A percentile compares a stretch with the other conserved stretches of the same genome.
These are phyloP conservation scores for Triplophysa rosa DNA, from an alignment of 2,113 vertebrate species.

Conservation along the genomic window DNA sequence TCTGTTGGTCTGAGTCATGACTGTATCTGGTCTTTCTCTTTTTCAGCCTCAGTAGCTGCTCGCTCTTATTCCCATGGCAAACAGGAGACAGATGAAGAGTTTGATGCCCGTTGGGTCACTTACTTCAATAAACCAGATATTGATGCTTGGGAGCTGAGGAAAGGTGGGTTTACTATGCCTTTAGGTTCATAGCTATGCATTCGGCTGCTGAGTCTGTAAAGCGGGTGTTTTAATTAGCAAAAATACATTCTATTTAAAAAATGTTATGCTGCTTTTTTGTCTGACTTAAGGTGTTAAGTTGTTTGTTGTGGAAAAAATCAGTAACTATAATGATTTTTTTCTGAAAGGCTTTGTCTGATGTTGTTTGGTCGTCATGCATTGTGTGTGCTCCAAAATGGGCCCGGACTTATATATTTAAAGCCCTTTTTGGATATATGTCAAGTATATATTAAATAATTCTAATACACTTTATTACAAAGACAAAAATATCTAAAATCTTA, in stretches of 20 bases:
- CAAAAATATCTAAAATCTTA: background rate
- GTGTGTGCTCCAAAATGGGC: too few species aligned
- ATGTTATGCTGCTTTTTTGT: too few species aligned
- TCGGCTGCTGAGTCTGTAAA: background rate
- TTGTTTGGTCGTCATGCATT: too few species aligned
- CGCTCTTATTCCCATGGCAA: conserved; percentile 91
- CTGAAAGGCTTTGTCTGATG: too few species aligned
- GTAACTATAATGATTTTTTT: too few species aligned
- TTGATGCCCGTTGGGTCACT: conserved; percentile 97
- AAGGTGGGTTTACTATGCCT: conserved; percentile 74
- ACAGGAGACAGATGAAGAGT: conserved; percentile 94
- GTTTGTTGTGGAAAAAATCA: too few species aligned
- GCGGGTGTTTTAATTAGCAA: background rate
- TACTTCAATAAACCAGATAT: conserved; percentile 97
- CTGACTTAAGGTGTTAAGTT: too few species aligned
- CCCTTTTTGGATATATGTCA: too few species aligned
- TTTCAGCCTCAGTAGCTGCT: conserved; percentile 74
- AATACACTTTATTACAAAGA: background rate
- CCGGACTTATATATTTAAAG: too few species aligned
- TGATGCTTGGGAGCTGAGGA: conserved; percentile 95
- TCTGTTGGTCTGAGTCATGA: background rate
- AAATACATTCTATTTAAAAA: too few species aligned
- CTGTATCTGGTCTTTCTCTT: background rate
- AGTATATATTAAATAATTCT: background rate
- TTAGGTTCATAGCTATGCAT: background rate